Evolutionary conservation across 2,888 invertebrate genomes (phyloP).

Genomic region (Junonia oenone): DNA sequence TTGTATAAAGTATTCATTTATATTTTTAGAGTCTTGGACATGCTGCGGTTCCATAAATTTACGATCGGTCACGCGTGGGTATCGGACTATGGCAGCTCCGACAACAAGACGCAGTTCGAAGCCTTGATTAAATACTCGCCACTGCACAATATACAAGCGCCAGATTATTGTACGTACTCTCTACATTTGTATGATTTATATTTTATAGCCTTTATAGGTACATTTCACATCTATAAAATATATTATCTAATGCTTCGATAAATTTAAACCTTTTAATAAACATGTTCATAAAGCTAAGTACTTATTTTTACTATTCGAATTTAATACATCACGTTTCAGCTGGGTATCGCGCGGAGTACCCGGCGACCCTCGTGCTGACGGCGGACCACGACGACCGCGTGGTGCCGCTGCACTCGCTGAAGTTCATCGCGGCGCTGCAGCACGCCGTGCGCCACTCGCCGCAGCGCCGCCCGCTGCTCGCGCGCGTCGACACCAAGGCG

Average conservation of each 20-base stretch:
- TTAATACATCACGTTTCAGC: too few species aligned
- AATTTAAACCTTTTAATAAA: too few species aligned
- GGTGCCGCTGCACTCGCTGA: conserved; percentile 97
- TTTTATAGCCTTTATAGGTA: too few species aligned
- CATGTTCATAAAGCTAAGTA: too few species aligned
- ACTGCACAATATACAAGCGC: conserved; percentile 91
- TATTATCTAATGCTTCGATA: too few species aligned
- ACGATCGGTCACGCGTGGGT: conserved; percentile 98
- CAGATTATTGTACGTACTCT: conserved; percentile 61
- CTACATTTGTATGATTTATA: not conserved
- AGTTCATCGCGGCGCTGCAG: conserved; percentile 95
- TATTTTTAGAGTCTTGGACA: conserved; percentile 91
- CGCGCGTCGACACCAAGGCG: conserved; percentile 95
- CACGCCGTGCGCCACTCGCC: conserved; percentile 75
- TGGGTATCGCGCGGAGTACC: conserved; percentile 88
- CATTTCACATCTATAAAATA: too few species aligned
- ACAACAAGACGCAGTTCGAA: conserved; percentile 90
- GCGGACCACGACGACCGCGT: conserved; percentile 99
- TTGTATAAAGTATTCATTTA: not conserved
- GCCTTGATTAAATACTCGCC: conserved; percentile 94
- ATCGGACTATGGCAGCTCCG: conserved; percentile 96
- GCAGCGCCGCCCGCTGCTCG: conserved; percentile 90
- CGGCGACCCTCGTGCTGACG: conserved; percentile 94
- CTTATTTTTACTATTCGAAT: too few species aligned
- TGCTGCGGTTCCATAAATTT: conserved; percentile 98